Base-by-base conservation (phyloP, 2,113 vertebrate species). In the Austrofundulus limnaeus region DNA sequence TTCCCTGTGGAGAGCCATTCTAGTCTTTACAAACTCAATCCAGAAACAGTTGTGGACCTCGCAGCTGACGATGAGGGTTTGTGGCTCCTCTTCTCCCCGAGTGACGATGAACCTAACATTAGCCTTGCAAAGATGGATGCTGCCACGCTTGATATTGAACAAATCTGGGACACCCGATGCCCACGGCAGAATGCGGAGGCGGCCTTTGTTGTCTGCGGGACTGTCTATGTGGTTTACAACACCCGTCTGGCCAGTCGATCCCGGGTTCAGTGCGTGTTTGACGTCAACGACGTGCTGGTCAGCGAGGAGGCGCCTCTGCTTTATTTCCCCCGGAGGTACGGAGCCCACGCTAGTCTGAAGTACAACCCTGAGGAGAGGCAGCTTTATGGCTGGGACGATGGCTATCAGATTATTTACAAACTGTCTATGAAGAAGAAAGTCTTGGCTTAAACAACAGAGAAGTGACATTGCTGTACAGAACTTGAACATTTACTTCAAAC, bases 121-220 rank as follows among this genome's bases (percentile, higher is more conserved):
- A 93, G 93, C 86, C 85, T 99, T 20, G 96, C 96, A 58, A 98
- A 98, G 87, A 88, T 99, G 91, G 97, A 98, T 81, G 90, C 94
- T 0, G 78, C 79, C 76, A 93, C 94, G 0, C 92, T 98, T 37
- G 96, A 97, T 75, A 96, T 95, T 0, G 97, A 99, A 76, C 93
- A 96, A 75, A 97, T 96, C 92, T 98, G 97, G 97, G 97, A 99
- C 85, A 99, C 97, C 0, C 90, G 92, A 0, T 99, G 97, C 80
- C 95, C 96, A 0, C 77, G 95, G 41, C 95, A 94, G 81, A 96
- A 96, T 0, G 95, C 97, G 0, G 97, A 98, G 91, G 94, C 93
- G 0, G 95, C 96, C 21, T 99, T 99, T 1, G 90, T 99, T 41
- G 92, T 94, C 66, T 99, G 97, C 0, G 97, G 97, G 19, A 93